phyloP scores from a whole-genome alignment of 2,888 invertebrate genomes.

The Agrochola lota region DNA sequence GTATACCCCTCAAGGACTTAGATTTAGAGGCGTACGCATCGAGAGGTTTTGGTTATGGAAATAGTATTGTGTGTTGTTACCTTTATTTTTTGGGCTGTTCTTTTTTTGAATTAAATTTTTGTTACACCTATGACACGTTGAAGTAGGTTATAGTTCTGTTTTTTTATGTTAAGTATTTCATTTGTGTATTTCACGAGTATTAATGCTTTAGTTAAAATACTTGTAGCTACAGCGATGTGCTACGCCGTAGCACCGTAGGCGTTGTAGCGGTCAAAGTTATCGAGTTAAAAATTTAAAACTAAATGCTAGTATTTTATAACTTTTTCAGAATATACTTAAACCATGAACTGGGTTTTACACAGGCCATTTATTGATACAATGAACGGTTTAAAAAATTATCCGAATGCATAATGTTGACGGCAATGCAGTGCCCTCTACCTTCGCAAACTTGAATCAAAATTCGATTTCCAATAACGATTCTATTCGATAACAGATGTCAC shows the following conservation, averaged over 20 bases:
- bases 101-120: not conserved
- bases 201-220: not conserved
- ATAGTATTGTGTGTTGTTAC: slow-evolving; percentile 5
- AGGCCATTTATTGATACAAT: not conserved
- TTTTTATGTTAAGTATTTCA: not conserved
- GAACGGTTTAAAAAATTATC: not conserved
- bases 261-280: not conserved
- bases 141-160: not conserved
- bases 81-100: slow-evolving; percentile 5
- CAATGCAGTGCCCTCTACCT: slow-evolving; percentile 70
- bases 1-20: slow-evolving; percentile 58
- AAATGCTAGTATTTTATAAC: not conserved
- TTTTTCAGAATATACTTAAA: too few species aligned
- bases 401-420: not conserved
- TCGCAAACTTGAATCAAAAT: slow-evolving; percentile 7
- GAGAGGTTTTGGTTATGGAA: slow-evolving; percentile 24
- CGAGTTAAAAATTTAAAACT: not conserved
- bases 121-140: not conserved
- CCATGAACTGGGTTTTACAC: not conserved
- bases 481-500: slow-evolving; percentile 79
- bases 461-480: slow-evolving; percentile 56
- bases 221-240: slow-evolving; percentile 12
- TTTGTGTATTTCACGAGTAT: not conserved
- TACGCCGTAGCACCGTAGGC: slow-evolving; percentile 57
- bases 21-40: slow-evolving; percentile 56